Evolutionary conservation across 2,113 vertebrate genomes (phyloP), one percentile per base, ranked within the genome.

Genomic region (Xyrauchen texanus): DNA sequence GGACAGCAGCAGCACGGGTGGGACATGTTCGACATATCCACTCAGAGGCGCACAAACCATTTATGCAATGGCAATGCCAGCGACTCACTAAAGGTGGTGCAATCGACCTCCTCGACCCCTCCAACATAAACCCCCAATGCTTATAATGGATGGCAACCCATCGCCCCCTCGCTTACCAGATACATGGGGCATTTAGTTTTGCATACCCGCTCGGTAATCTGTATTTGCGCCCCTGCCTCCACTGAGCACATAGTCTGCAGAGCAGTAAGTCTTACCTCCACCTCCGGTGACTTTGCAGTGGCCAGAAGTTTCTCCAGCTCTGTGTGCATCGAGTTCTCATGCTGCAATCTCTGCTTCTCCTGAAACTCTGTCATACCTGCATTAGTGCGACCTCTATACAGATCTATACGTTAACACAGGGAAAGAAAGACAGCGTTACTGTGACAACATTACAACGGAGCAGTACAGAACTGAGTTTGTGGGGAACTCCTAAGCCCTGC

Each of bases 311-410:
- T 95, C 81, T 95, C 93, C 21, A 96, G 90, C 81, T 96, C 95
- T 47, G 88, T 85, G 88, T 94, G 94, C 93, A 96, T 95, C 49
- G 94, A 93, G 77, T 90, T 93, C 85, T 96, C 95, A 88, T 95
- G 86, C 85, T 96, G 93, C 86, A 94, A 90, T 52, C 93, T 90
- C 89, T 94, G 94, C 81, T 93, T 94, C 91, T 96, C 94, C 92
- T 96, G 93, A 80, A 96, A 96, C 87, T 94, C 93, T n/a, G 93
- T 92, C 84, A 92, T 92, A 3, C 90, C 94, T 79, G 92, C 91
- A 58, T 92, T 93, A 84, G 92, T 90, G 88, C 93, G 93, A 64
- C 90, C 90, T 90, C 93, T 90, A 84, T 91, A 93, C 84, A 95
- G 90, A 89, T 94, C 94, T 95, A 77, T 34, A 52, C 12, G 65